Evolutionary conservation across 2,797 vertebrate species (phyloP), one percentile per base, ranked within the genome.

Genomic region (Spinus pinus): DNA sequence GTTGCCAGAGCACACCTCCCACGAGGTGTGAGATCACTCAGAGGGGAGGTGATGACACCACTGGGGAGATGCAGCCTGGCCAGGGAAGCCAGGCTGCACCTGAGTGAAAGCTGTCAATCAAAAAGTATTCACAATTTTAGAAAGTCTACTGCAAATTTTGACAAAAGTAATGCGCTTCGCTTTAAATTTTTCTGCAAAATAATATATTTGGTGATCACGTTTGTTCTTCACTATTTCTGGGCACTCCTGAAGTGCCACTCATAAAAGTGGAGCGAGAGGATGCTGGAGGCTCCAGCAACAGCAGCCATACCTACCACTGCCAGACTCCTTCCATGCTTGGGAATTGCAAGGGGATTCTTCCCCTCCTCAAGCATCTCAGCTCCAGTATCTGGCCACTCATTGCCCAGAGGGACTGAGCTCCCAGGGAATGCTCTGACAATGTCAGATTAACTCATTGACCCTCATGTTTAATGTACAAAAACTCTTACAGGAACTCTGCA

Each of bases 131-230:
- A n/a, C 33, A n/a, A 33, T 49, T 53, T 60, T 6, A 9, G 14
- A 53, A 70, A 66, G 37, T 9, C 27, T 10, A 18, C 28, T 25
- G 27, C 28, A 64, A 78, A 41, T 4, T 15, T n/a, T 72, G 58
- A 27, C 47, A 72, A 35, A 92, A 80, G 7, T 14, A 28, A 41
- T 1, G 15, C 3, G 12, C 21, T 82, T 60, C 0, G 0, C 12
- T 81, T 83, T 14, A 25, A 37, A 10, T 22, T 35, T 44, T 64
- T 62, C 44, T 57, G 31, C 33, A 81, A 84, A 85, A 47, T 21
- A 72, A 24, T 8, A 0, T 4, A 30, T 35, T 39, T 71, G 53
- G 33, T 12, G 18, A 42, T n/a, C 14, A 31, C 47, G 9, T 41
- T 19, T 65, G n/a, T 2, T 77, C 53, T 46, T 71, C 46, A 25